These are phyloP conservation scores for Girardia tigrina DNA, from an alignment of 2,888 invertebrate species.

Conservation along the genomic window DNA sequence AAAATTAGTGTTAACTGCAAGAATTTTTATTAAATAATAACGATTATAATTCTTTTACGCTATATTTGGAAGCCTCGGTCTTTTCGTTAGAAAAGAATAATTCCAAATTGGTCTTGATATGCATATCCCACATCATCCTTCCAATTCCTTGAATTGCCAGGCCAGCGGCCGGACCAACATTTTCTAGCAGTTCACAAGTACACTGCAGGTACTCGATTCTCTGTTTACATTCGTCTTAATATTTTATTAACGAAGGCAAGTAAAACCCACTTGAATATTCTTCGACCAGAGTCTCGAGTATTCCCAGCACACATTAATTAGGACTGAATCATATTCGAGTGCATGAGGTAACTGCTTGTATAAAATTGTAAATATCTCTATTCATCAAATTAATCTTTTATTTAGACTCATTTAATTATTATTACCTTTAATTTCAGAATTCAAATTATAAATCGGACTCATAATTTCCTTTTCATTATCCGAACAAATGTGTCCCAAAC, in stretches of 20 bases:
- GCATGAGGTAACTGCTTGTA: conserved; percentile 3
- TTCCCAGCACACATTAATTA: conserved; percentile 12
- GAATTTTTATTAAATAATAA: neutral
- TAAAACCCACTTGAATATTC: neutral
- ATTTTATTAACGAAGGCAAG: neutral
- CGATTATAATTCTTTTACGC: neutral
- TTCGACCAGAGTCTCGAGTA: conserved; percentile 12
- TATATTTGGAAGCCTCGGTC: neutral
- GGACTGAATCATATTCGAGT: neutral
- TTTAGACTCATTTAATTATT: neutral
- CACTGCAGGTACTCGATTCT: neutral
- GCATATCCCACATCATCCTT: neutral
- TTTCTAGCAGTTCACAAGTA: neutral
- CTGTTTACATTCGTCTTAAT: neutral
- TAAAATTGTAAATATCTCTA: neutral
- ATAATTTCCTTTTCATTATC: neutral
- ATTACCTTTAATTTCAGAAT: neutral
- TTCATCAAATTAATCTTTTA: neutral
- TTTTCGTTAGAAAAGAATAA: neutral
- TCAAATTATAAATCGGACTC: neutral
- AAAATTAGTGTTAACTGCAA: neutral
- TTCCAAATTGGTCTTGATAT: neutral
- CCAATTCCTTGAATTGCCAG: neutral
- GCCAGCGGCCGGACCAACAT: neutral
- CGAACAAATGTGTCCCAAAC: neutral